Evolutionary conservation across 2,113 vertebrate genomes (phyloP).

Genomic region (Meriones unguiculatus): DNA sequence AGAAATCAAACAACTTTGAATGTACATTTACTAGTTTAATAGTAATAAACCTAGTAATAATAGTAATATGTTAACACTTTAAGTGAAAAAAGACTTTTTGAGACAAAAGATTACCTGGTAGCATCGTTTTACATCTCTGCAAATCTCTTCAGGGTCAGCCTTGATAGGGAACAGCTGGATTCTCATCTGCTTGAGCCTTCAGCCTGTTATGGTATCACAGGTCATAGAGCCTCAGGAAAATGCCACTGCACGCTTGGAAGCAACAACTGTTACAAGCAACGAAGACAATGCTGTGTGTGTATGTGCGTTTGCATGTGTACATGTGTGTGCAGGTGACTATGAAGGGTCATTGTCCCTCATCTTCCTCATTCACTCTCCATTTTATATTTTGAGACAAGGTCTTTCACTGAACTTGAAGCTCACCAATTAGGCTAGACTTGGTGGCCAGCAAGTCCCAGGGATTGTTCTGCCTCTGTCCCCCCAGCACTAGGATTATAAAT

Average conservation of each 20-base stretch:
- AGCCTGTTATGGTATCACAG: background rate
- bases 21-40: background rate
- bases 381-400: background rate
- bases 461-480: background rate
- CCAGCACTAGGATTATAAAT: background rate
- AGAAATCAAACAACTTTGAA: background rate
- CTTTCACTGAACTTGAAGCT: background rate
- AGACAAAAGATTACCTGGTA: conserved; percentile 3
- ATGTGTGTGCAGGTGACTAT: background rate
- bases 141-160: background rate
- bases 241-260: background rate
- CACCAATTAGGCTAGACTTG: background rate
- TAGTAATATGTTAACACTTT: background rate
- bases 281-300: background rate
- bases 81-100: background rate
- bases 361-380: background rate
- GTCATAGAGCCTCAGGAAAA: background rate
- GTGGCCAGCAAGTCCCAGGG: no score
- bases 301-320: background rate
- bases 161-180: background rate
- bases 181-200: background rate
- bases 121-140: background rate
- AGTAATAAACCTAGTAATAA: background rate
- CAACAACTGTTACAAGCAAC: background rate
- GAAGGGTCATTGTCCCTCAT: background rate